A percentile compares a stretch with the other conserved stretches of the same genome.
Conservation (phyloP, 1,140 invertebrate species). For the Diorhabda carinulata region DNA sequence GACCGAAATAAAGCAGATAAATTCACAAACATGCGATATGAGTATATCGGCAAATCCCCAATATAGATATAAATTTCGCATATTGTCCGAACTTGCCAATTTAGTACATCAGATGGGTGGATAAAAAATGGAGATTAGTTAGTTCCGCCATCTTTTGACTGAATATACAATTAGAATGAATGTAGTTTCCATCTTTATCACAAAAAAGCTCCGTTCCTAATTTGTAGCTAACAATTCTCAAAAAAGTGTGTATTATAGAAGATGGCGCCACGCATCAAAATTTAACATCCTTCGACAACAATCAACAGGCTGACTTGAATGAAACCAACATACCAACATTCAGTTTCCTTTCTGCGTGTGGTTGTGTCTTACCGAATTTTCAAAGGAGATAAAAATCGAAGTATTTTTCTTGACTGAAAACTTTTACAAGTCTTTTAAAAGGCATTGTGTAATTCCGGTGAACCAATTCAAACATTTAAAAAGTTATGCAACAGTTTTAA, state of each 20-base stretch:
- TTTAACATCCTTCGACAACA: slow-evolving; percentile 2
- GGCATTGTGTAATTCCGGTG: background rate
- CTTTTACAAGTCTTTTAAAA: background rate
- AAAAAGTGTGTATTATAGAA: background rate
- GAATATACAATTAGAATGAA: no score
- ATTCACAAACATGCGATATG: no score
- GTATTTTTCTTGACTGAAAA: slow-evolving; percentile 3
- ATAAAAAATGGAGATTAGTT: no score
- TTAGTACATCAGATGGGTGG: no score
- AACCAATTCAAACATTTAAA: background rate
- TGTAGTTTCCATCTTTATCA: no score
- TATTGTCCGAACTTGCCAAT: no score
- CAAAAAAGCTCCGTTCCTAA: no score
- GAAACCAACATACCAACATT: background rate
- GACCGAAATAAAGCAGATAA: no score
- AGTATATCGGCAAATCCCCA: no score
- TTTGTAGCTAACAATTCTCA: background rate
- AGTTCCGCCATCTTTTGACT: no score
- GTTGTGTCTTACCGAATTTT: background rate
- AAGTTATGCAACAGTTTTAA: background rate
- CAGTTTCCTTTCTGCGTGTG: slow-evolving; percentile 1
- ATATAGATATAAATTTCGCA: no score
- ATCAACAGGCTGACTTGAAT: slow-evolving; percentile 1
- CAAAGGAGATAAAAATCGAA: background rate
- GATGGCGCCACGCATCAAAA: background rate